A percentile compares a stretch with the other conserved stretches of the same genome.
Conservation (phyloP, 2,797 vertebrate species). For the Epinephelus coioides region DNA sequence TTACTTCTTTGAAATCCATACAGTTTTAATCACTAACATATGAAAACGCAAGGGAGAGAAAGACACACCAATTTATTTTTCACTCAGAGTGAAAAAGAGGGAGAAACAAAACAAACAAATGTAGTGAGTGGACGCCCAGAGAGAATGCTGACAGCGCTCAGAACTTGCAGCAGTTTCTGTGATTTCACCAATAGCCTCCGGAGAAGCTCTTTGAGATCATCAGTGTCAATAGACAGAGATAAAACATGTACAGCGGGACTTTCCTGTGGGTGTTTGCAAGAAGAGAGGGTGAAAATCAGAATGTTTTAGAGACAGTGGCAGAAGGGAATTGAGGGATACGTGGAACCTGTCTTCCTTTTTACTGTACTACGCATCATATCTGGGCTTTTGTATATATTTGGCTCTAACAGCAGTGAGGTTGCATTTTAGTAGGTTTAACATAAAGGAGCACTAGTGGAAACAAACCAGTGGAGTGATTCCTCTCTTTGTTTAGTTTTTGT, state of each 20-base stretch:
- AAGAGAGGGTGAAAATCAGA: slow-evolving; percentile 46
- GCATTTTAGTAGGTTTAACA: slow-evolving; percentile 17
- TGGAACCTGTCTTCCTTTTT: slow-evolving; percentile 45
- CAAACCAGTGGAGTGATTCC: not conserved
- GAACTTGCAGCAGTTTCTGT: slow-evolving; percentile 61
- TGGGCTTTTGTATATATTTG: slow-evolving; percentile 57
- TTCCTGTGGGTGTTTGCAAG: slow-evolving; percentile 52
- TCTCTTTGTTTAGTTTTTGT: slow-evolving; percentile 26
- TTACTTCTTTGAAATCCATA: slow-evolving; percentile 11
- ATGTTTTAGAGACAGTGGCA: slow-evolving; percentile 44
- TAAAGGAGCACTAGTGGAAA: slow-evolving; percentile 13
- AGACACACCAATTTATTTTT: not conserved
- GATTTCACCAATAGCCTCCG: slow-evolving; percentile 66
- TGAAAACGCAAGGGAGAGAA: not conserved
- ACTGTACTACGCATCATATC: slow-evolving; percentile 13
- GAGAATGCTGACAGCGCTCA: slow-evolving; percentile 62
- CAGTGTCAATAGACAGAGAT: slow-evolving; percentile 76
- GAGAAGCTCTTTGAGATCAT: slow-evolving; percentile 74
- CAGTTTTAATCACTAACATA: slow-evolving; percentile 14
- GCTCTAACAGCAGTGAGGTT: slow-evolving; percentile 46
- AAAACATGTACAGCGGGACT: slow-evolving; percentile 65
- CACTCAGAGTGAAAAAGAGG: not conserved
- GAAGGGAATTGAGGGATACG: slow-evolving; percentile 58
- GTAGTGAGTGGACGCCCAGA: slow-evolving; percentile 46
- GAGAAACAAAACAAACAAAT: slow-evolving; percentile 50